Evolutionary conservation across 2,888 invertebrate species (phyloP), one percentile per base, ranked within the genome.

Genomic region (Microctonus aethiopoides): DNA sequence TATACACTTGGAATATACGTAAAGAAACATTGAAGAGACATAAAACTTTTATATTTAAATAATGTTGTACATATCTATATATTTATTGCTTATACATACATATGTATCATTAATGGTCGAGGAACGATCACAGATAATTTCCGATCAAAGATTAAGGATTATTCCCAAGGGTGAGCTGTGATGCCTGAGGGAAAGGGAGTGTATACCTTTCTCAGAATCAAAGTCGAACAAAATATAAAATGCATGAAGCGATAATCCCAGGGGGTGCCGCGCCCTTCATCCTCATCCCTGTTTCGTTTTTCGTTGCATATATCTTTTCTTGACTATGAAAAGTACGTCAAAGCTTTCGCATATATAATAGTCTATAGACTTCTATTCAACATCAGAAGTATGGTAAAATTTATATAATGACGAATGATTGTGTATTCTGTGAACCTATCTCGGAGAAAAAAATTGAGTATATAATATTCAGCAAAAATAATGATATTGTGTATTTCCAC

Each of bases 191-290:
- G 70, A 70, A 76, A 39, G 13, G 20, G 46, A 46, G 46, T 16
- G 46, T 60, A 52, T n/a, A n/a, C 56, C 41, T 59, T 81, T 80
- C 13, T 78, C 75, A 78, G 84, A 85, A 86, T 86, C 84, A 86
- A 85, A 84, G 83, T 79, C 82, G 76, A 77, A 72, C 75, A 79
- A 81, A 84, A 86, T 86, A 85, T 85, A 85, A 86, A 86, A 86
- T 86, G 86, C 83, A 86, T 86, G 85, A 85, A 83, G 79, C 80
- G 80, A 75, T 74, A 79, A 80, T 83, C 81, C 82, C 82, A 77
- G 13, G 71, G 74, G 76, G 78, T 67, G 70, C 69, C 57, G 46
- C 64, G 24, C 61, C 66, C 62, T 62, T 62, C 46, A 52, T 39
- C 29, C 22, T 16, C n/a, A 34, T 34, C 26, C 16, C 16, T 16